These are phyloP conservation scores for Vidua macroura DNA, from an alignment of 2,113 vertebrate species.

Conservation along the genomic window DNA sequence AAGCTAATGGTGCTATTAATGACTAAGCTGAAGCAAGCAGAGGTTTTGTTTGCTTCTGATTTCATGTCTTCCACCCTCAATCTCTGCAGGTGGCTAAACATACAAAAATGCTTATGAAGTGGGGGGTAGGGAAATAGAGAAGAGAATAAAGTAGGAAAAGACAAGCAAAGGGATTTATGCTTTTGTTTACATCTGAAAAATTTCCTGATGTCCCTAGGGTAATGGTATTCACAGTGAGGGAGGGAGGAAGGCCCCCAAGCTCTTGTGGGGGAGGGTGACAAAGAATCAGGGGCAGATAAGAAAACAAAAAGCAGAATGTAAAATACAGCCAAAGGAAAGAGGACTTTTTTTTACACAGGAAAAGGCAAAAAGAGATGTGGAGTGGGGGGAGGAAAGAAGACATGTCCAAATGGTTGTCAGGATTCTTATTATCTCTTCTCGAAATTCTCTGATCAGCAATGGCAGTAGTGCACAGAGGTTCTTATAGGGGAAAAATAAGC, in stretches of 20 bases:
- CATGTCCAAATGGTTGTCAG: conserved; percentile 3
- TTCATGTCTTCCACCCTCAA: not conserved
- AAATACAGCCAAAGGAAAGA: not conserved
- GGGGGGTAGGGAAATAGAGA: not conserved
- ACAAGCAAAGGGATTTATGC: conserved; percentile 27
- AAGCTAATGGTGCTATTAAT: conserved; percentile 56
- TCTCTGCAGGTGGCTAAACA: conserved; percentile 37
- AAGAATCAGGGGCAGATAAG: not conserved
- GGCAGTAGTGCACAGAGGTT: not conserved
- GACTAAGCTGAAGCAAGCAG: conserved; percentile 41
- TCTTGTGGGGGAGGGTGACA: not conserved
- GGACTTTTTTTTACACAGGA: not conserved
- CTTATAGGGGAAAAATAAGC: not conserved
- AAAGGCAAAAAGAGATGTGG: not conserved
- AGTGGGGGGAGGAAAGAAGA: not conserved
- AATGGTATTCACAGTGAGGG: not conserved
- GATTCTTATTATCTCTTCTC: not conserved
- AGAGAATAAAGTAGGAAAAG: not conserved
- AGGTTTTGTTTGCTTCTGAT: conserved; percentile 41
- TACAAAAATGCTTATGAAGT: not conserved
- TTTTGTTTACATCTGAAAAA: conserved; percentile 39
- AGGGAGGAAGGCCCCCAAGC: not conserved
- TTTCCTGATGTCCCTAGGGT: conserved; percentile 2
- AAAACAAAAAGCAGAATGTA: not conserved
- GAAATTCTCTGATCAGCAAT: not conserved